Evolutionary conservation across 2,888 invertebrate genomes (phyloP).

Genomic region (Athrips mouffetella): DNA sequence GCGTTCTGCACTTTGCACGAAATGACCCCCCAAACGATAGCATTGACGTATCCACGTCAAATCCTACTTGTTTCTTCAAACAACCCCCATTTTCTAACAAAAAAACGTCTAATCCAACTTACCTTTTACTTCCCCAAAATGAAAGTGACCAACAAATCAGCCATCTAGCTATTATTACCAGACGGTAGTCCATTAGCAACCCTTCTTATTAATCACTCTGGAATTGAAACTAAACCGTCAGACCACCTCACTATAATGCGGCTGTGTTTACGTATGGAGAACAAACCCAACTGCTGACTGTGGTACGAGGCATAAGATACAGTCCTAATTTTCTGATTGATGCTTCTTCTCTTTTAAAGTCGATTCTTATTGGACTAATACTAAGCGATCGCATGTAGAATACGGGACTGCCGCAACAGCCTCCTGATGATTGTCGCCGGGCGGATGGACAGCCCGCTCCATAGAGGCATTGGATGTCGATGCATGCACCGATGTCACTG

Average conservation of each 20-base stretch:
- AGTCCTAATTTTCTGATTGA: conserved; percentile 13
- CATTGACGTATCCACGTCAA: no score
- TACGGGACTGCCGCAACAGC: not conserved
- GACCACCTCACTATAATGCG: conserved; percentile 38
- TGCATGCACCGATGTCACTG: no score
- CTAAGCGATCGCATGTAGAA: not conserved
- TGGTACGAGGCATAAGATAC: conserved; percentile 17
- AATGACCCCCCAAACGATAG: no score
- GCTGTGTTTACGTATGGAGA: conserved; percentile 44
- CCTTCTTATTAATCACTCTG: conserved; percentile 28
- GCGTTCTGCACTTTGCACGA: no score
- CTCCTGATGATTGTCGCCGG: not conserved
- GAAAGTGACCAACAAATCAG: conserved; percentile 1
- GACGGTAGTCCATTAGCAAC: conserved; percentile 10
- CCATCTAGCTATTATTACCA: conserved; percentile 6
- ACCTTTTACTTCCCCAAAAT: not conserved
- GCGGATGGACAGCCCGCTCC: no score
- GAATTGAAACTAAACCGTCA: conserved; percentile 46
- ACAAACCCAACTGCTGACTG: conserved; percentile 30
- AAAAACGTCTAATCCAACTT: not conserved
- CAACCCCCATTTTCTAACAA: not conserved
- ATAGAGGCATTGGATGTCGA: not conserved
- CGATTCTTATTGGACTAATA: not conserved
- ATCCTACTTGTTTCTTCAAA: no score
- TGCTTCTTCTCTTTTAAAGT: conserved; percentile 8